Percentiles rank a stretch among this genome's conserved stretches.
These are phyloP conservation scores for Microctenopoma lineatum DNA, from an alignment of 2,797 vertebrate genomes.

Conservation along the genomic window DNA sequence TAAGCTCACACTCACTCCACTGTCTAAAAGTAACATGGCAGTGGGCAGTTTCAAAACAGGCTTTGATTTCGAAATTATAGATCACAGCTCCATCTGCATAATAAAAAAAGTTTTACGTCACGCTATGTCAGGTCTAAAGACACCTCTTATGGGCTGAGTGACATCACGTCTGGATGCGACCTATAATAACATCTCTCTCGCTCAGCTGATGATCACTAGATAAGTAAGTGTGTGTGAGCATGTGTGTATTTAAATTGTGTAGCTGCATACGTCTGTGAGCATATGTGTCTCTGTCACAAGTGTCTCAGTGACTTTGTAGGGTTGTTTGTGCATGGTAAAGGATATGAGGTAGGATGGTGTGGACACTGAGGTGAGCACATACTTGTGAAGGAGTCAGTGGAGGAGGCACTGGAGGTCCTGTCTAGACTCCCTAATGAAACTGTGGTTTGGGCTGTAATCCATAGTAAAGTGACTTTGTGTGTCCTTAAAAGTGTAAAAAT, in stretches of 20 bases:
- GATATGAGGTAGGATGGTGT: slow-evolving; percentile 23
- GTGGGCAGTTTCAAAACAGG: slow-evolving; percentile 18
- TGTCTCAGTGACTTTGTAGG: slow-evolving; percentile 14
- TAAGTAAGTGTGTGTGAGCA: slow-evolving; percentile 55
- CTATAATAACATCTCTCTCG: slow-evolving; percentile 75
- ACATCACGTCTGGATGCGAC: slow-evolving; percentile 78
- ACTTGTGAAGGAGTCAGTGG: slow-evolving; percentile 54
- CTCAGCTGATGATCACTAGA: slow-evolving; percentile 70
- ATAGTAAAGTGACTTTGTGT: slow-evolving; percentile 16
- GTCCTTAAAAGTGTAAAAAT: background rate
- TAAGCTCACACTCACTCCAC: slow-evolving; percentile 35
- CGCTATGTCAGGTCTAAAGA: slow-evolving; percentile 68
- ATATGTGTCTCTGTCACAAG: slow-evolving; percentile 9
- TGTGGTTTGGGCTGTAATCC: slow-evolving; percentile 68
- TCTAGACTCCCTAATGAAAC: slow-evolving; percentile 80
- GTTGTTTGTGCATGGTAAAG: slow-evolving; percentile 34
- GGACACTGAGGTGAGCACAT: slow-evolving; percentile 49
- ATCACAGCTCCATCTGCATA: slow-evolving; percentile 29
- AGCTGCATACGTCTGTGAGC: slow-evolving; percentile 25
- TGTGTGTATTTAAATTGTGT: slow-evolving; percentile 29
- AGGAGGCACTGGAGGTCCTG: slow-evolving; percentile 69
- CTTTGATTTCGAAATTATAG: slow-evolving; percentile 17
- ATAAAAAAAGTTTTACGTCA: slow-evolving; percentile 57
- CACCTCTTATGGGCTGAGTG: slow-evolving; percentile 69
- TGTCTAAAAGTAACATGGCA: slow-evolving; percentile 33